Percentiles rank a stretch among this genome's conserved stretches.
These are phyloP conservation scores for Drosophila orena DNA, from an alignment of 1,140 invertebrate genomes.

Conservation along the genomic window DNA sequence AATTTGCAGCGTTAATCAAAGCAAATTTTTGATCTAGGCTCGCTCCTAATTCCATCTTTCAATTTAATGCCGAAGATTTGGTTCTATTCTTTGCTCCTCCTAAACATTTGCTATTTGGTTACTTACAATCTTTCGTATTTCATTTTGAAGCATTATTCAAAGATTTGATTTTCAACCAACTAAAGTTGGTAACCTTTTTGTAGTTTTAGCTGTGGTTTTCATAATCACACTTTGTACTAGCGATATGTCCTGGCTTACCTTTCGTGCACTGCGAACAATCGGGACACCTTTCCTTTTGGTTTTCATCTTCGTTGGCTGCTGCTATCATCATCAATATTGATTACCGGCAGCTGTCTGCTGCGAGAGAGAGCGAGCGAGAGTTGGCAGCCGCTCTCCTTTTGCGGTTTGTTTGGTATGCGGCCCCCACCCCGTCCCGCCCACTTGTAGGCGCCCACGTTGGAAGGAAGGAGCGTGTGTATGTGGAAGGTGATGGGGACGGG, in stretches of 20 bases:
- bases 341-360: constrained; percentile 78
- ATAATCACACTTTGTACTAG: too few relatives aligned
- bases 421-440: constrained; percentile 54
- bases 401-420: constrained; percentile 52
- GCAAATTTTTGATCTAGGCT: too few relatives aligned
- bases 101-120: too few relatives aligned
- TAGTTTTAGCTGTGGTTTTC: too few relatives aligned
- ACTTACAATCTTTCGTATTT: too few relatives aligned
- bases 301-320: constrained; percentile 54
- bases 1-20: too few relatives aligned
- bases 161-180: too few relatives aligned
- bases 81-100: too few relatives aligned
- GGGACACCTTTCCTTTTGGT: constrained; percentile 52
- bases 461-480: constrained; percentile 12
- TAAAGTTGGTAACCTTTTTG: too few relatives aligned
- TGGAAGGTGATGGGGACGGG: background rate
- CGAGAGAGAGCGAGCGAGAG: constrained; percentile 14
- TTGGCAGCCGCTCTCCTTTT: constrained; percentile 29
- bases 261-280: constrained; percentile 33
- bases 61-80: too few relatives aligned
- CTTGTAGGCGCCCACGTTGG: constrained; percentile 79
- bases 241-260: background rate
- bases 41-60: too few relatives aligned
- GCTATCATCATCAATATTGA: constrained; percentile 81
- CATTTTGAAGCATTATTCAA: too few relatives aligned